A percentile compares a stretch with the other conserved stretches of the same genome.
Conservation (phyloP, 2,888 invertebrate genomes). For the Elysia crispata region DNA sequence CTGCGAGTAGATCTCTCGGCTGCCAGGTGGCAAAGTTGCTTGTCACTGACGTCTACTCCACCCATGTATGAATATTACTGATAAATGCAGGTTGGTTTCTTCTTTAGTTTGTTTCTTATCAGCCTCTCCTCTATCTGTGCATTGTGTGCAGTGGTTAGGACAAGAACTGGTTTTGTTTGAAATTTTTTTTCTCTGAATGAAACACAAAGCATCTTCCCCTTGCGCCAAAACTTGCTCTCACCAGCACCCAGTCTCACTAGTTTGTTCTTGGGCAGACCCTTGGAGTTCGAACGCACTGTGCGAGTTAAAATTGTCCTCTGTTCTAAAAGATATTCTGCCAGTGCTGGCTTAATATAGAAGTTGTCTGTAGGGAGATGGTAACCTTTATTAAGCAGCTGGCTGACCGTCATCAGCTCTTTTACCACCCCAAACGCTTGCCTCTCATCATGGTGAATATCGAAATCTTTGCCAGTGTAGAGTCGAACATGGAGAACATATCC, state of each 20-base stretch:
- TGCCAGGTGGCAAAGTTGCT: slow-evolving; percentile 31
- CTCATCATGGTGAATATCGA: background rate
- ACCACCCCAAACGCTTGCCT: background rate
- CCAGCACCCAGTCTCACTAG: background rate
- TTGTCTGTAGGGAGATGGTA: background rate
- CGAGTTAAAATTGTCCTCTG: background rate
- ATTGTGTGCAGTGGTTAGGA: slow-evolving; percentile 29
- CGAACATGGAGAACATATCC: background rate
- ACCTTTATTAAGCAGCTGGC: background rate
- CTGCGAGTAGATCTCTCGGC: slow-evolving; percentile 23
- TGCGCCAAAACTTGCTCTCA: background rate
- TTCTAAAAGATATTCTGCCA: background rate
- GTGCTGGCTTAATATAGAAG: background rate
- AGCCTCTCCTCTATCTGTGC: slow-evolving; percentile 9
- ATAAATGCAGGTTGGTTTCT: slow-evolving; percentile 22
- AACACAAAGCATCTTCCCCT: background rate
- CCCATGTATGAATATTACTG: slow-evolving; percentile 42
- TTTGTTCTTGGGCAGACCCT: background rate
- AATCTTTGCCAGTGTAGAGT: background rate
- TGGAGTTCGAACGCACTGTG: background rate
- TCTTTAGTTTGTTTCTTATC: background rate
- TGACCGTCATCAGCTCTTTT: background rate
- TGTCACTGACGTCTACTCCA: slow-evolving; percentile 41
- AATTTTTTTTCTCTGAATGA: slow-evolving; percentile 33
- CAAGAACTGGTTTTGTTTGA: slow-evolving; percentile 25